Conservation (phyloP, 1,140 invertebrate species). For the Vanessa atalanta region DNA sequence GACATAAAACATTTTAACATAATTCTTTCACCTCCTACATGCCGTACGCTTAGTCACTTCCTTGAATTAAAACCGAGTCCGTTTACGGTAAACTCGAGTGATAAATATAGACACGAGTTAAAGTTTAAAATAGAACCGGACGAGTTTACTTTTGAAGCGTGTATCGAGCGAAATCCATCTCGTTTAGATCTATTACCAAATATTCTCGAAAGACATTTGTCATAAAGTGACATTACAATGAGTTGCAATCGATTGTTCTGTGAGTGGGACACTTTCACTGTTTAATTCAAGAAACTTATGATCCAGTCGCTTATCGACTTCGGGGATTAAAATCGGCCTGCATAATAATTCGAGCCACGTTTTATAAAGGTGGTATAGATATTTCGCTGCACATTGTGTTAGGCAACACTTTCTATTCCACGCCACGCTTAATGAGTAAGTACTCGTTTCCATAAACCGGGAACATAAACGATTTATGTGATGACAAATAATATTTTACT, state of each 20-base stretch:
- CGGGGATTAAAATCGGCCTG: slow-evolving; percentile 52
- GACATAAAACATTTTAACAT: slow-evolving; percentile 63
- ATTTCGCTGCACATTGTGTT: slow-evolving; percentile 55
- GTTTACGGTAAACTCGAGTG: slow-evolving; percentile 41
- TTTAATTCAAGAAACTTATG: slow-evolving; percentile 59
- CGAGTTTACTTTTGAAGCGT: slow-evolving; percentile 10
- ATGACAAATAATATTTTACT: slow-evolving; percentile 25
- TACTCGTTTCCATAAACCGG: slow-evolving; percentile 43
- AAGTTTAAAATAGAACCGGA: slow-evolving; percentile 26
- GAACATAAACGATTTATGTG: slow-evolving; percentile 36
- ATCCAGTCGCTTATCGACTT: slow-evolving; percentile 59
- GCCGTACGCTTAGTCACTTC: slow-evolving; percentile 41
- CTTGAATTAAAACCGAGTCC: slow-evolving; percentile 44
- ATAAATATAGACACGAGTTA: slow-evolving; percentile 36
- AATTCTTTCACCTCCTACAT: slow-evolving; percentile 62
- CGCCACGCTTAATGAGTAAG: slow-evolving; percentile 42
- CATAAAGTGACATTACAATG: slow-evolving; percentile 65
- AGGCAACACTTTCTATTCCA: slow-evolving; percentile 66
- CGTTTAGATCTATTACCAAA: slow-evolving; percentile 45
- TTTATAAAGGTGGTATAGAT: slow-evolving; percentile 56
- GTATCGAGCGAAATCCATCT: slow-evolving; percentile 15
- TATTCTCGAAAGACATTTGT: slow-evolving; percentile 53
- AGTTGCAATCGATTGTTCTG: slow-evolving; percentile 65
- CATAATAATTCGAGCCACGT: slow-evolving; percentile 62
- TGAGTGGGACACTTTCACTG: slow-evolving; percentile 71